phyloP scores from a whole-genome alignment of 2,113 vertebrate genomes.

The Tetraodon nigroviridis region DNA sequence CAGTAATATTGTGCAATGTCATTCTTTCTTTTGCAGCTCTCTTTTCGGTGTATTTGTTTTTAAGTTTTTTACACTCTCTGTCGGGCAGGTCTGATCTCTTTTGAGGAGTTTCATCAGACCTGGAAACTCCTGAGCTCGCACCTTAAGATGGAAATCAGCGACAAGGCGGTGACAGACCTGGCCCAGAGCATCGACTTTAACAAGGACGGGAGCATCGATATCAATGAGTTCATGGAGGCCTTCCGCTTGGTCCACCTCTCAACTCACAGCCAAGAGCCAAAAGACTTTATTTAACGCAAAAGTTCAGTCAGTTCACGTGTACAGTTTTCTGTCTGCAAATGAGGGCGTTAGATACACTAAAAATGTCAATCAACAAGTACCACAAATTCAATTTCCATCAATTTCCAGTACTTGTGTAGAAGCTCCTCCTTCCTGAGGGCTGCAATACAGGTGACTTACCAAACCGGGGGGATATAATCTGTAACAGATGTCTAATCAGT shows the following conservation, averaged over 20 bases:
- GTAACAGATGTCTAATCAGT: conserved; percentile 45
- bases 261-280: neutral
- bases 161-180: conserved; percentile 79
- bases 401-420: no score
- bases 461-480: conserved; percentile 38
- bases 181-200: conserved; percentile 93
- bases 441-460: conserved; percentile 5
- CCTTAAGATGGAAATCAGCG: conserved; percentile 78
- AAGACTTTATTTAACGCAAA: neutral
- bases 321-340: neutral
- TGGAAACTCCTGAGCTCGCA: conserved; percentile 91
- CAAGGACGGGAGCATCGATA: conserved; percentile 91
- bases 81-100: conserved; percentile 82
- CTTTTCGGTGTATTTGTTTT: neutral
- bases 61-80: neutral
- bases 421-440: neutral
- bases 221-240: conserved; percentile 95
- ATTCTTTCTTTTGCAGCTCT: neutral
- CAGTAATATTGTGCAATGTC: neutral
- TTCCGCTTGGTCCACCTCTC: conserved; percentile 83
- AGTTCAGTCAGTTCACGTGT: neutral
- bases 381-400: no score
- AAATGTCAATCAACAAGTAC: no score
- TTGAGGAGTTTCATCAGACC: conserved; percentile 88
- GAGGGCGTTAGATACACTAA: no score